These are phyloP conservation scores for Chymomyza caudatula DNA, from an alignment of 2,888 invertebrate genomes.

Conservation along the genomic window DNA sequence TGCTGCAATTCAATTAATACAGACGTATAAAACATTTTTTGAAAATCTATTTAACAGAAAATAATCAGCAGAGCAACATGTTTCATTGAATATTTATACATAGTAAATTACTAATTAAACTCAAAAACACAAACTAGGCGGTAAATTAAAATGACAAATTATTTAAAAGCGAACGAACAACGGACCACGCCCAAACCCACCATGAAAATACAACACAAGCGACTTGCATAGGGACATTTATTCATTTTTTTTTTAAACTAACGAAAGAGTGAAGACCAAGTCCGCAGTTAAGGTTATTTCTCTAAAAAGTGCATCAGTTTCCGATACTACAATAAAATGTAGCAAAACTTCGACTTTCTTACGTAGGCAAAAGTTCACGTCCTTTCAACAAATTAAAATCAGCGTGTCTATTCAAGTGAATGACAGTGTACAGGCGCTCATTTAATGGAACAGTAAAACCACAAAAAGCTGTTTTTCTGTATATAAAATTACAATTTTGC, in stretches of 20 bases:
- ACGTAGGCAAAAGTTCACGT: too few species aligned
- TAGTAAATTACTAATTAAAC: slow-evolving; percentile 56
- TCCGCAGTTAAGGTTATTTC: too few species aligned
- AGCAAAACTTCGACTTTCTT: too few species aligned
- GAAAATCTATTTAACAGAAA: slow-evolving; percentile 20
- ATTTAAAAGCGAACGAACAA: not conserved
- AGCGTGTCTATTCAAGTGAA: not conserved
- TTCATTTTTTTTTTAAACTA: slow-evolving; percentile 19
- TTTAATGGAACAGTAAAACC: slow-evolving; percentile 17
- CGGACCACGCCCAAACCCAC: too few species aligned
- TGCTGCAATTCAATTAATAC: slow-evolving; percentile 17
- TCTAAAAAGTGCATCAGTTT: too few species aligned
- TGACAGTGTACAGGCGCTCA: not conserved
- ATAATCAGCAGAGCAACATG: not conserved
- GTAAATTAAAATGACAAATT: slow-evolving; percentile 60
- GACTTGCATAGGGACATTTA: slow-evolving; percentile 15
- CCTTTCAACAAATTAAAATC: not conserved
- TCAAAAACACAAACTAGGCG: slow-evolving; percentile 40
- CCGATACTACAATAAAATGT: too few species aligned
- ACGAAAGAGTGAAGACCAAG: too few species aligned
- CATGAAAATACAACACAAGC: slow-evolving; percentile 5
- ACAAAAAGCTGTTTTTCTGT: slow-evolving; percentile 19
- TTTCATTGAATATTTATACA: slow-evolving; percentile 35
- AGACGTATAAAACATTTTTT: slow-evolving; percentile 22
- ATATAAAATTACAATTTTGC: slow-evolving; percentile 34